Evolutionary conservation across 1,140 invertebrate species (phyloP), one percentile per base, ranked within the genome.

Genomic region (Hypothenemus hampei): DNA sequence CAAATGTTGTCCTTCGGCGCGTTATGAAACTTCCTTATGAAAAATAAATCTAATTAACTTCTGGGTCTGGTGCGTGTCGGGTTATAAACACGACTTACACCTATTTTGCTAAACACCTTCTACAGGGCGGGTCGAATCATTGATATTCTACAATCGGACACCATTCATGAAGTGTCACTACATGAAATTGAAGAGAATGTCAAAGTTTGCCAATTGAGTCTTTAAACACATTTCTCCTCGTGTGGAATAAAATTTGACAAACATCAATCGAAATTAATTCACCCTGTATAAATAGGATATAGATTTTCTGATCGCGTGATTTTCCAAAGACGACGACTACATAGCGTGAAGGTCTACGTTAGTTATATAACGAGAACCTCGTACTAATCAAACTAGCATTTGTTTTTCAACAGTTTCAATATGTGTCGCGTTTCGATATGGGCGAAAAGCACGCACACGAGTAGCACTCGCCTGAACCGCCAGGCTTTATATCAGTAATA

Each of bases 311-410:
- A 57, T 63, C 56, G 61, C 61, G 61, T 63, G 61, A 47, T 57
- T 61, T 57, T 54, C 36, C 50, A 33, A 56, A 43, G 39, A 60
- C 33, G 39, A 60, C 33, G 55, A 58, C 48, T 65, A 61, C 54
- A 61, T 64, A 64, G 64, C 64, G 64, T 66, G 64, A 66, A 64
- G 63, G 57, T 64, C 63, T 63, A 62, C 64, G 58, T 66, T n/a
- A n/a, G n/a, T n/a, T 66, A 66, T 64, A 66, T 60, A 66, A 66
- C 61, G 45, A 58, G 57, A 63, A 64, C 60, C 62, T 65, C 64
- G 61, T 63, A 59, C 62, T 66, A 64, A 66, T 66, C 65, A 66
- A 65, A 63, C 52, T 51, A 62, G 51, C 57, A 61, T 66, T 66
- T 64, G 63, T 66, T 64, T 66, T 63, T 63, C 62, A 65, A 63